These are phyloP conservation scores for Thysanoteuthis rhombus DNA, from an alignment of 2,888 invertebrate genomes.

Conservation along the genomic window DNA sequence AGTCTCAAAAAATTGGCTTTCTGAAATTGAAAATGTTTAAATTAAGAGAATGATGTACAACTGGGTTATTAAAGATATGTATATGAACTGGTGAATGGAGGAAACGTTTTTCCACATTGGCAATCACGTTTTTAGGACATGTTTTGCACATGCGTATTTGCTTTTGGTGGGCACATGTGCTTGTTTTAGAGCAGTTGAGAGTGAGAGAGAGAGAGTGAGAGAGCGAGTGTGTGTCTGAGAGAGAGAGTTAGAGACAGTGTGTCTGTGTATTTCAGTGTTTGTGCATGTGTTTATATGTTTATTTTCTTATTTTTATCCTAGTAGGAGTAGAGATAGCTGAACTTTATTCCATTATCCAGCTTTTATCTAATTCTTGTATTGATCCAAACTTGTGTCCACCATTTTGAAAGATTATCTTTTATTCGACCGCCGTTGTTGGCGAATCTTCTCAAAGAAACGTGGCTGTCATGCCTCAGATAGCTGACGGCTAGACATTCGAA, in stretches of 20 bases:
- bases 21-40: neutral
- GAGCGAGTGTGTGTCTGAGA: no score
- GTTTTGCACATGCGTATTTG: neutral
- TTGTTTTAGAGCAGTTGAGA: no score
- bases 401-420: neutral
- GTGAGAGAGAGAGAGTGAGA: no score
- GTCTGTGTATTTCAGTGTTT: neutral
- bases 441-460: neutral
- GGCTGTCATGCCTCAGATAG: neutral
- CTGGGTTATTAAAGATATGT: no score
- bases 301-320: neutral
- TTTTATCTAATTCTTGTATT: neutral
- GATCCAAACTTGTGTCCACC: neutral
- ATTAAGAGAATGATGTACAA: no score
- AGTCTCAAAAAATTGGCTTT: neutral
- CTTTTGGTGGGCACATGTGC: no score
- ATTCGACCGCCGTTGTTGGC: neutral
- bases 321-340: neutral
- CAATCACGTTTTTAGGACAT: neutral
- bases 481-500: conserved; percentile 12
- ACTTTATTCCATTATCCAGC: neutral
- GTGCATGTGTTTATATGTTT: neutral
- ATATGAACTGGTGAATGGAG: no score
- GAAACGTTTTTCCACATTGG: no score
- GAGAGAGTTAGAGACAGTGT: no score